Evolutionary conservation across 2,113 vertebrate genomes (phyloP), one percentile per base, ranked within the genome.

Genomic region (Chaetura pelagica): DNA sequence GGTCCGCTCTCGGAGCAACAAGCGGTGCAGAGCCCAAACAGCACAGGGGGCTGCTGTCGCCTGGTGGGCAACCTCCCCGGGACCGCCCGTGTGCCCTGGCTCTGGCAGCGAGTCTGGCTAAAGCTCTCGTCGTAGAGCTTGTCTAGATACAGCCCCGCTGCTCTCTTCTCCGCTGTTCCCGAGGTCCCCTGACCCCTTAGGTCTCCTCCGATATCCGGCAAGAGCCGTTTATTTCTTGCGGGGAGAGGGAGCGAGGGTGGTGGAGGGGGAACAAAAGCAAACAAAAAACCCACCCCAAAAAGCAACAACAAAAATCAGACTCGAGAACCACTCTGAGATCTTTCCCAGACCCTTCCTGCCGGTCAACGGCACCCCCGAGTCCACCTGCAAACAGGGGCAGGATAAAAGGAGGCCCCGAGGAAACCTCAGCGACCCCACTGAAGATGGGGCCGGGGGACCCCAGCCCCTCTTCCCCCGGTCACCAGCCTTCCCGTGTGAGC

Each of bases 1-100:
- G 2, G 6, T 4, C 6, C 11, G 10, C 13, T 8, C 11, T 61
- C 0, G 4, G 48, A 76, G 30, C 20, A 12, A 1, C 0, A 27
- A 27, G 54, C 16, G 40, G 5, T 6, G 54, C 38, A 38, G 73
- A 87, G n/a, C 49, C 59, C 49, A 4, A 23, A 15, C 40, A 17
- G 6, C 7, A n/a, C 30, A 40, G 30, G 32, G 58, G 34, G 17
- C 9, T 52, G 40, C 58, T 21, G 24, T 63, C 24, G 12, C 44
- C 38, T 10, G 64, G 9, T 2, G 1, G 7, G 23, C 29, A 18
- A 7, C 22, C 12, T 59, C 40, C 9, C 23, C 7, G 3, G 46
- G 7, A 30, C 17, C 3, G 5, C 5, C n/a, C 19, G 4, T 16
- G 29, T 55, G 24, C 27, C 57, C 48, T 30, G 78, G n/a, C 15